These are phyloP conservation scores for Pocillopora damicornis DNA, from an alignment of 64 coral and sea anemone species.

Conservation along the genomic window DNA sequence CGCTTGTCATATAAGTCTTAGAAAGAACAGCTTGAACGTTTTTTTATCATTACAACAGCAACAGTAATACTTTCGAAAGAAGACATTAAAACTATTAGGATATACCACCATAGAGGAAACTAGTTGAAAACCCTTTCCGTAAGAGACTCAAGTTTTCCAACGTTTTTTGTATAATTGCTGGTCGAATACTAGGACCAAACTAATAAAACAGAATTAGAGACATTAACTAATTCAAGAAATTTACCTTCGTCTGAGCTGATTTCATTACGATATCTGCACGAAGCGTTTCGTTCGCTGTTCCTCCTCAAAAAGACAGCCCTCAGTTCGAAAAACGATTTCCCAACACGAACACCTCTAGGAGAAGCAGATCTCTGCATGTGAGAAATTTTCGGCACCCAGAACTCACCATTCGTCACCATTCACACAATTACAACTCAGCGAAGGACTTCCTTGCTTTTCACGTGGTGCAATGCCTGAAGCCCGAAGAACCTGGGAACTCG, in stretches of 20 bases:
- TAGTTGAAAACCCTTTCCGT: no score
- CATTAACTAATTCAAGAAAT: neutral
- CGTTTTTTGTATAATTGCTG: neutral
- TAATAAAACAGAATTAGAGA: neutral
- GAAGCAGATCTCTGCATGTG: neutral
- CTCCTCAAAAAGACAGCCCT: neutral
- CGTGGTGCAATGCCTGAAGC: neutral
- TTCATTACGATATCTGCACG: neutral
- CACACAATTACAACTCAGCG: neutral
- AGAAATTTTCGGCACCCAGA: neutral
- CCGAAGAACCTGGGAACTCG: neutral
- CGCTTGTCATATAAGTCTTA: no score
- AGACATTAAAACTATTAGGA: no score
- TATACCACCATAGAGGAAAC: no score
- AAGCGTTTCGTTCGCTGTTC: neutral
- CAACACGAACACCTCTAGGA: neutral
- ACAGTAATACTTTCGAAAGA: no score
- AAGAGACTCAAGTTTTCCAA: neutral
- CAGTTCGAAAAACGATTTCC: neutral
- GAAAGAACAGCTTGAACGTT: no score
- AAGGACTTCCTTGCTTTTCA: neutral
- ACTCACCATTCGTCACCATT: neutral
- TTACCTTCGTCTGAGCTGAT: slow-evolving; percentile 10
- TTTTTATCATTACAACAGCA: no score
- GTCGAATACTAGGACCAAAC: neutral